Conservation (phyloP, 2,888 invertebrate genomes). For the Eustalomyia histrio region DNA sequence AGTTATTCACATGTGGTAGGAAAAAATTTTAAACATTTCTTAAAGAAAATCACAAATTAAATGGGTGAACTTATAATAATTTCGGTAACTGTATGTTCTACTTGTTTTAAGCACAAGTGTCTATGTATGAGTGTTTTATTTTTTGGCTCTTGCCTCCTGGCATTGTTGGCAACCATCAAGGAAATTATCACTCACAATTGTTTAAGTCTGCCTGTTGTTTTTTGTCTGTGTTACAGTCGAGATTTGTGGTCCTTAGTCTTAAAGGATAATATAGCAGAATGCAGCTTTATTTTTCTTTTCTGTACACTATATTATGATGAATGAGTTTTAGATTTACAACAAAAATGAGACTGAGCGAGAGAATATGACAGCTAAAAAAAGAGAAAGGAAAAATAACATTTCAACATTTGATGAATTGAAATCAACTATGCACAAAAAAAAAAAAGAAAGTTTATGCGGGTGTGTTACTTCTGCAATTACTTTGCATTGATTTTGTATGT, state of each 20-base stretch:
- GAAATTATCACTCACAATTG: neutral
- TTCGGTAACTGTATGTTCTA: no score
- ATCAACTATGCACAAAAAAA: neutral
- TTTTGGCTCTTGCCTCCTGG: neutral
- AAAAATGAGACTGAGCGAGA: neutral
- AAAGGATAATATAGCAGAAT: neutral
- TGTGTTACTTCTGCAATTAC: constrained; percentile 42
- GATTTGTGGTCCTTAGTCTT: neutral
- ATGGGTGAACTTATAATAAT: no score
- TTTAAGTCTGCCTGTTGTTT: neutral
- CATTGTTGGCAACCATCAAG: neutral
- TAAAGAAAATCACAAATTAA: no score
- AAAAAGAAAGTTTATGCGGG: constrained; percentile 19
- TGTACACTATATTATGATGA: constrained; percentile 22
- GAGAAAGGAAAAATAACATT: neutral
- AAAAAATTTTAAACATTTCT: no score
- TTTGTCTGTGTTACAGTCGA: neutral
- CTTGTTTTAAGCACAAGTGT: neutral
- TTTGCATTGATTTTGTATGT: constrained; percentile 24
- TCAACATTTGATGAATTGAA: constrained; percentile 3
- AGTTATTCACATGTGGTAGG: no score
- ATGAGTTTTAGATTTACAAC: constrained; percentile 40
- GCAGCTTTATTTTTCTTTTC: neutral
- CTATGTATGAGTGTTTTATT: neutral
- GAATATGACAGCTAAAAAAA: no score